These are phyloP conservation scores for Diphyllodes magnificus DNA, from an alignment of 2,113 vertebrate species.

Conservation along the genomic window DNA sequence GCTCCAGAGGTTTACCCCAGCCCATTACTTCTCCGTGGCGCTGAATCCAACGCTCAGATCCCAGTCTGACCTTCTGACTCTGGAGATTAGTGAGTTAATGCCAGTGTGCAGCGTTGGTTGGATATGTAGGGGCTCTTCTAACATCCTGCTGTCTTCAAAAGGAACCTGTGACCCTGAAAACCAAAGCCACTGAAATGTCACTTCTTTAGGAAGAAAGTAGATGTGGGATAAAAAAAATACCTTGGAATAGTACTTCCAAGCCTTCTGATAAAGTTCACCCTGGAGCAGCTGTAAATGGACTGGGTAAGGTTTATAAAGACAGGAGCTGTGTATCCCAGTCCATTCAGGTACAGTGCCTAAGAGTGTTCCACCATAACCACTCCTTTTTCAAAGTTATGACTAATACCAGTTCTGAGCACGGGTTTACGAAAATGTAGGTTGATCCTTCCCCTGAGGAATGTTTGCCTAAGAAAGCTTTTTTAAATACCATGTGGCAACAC, in stretches of 20 bases:
- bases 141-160: neutral
- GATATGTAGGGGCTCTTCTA: neutral
- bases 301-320: neutral
- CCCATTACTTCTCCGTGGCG: accelerated
- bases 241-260: neutral
- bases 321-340: neutral
- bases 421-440: neutral
- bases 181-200: neutral
- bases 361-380: neutral
- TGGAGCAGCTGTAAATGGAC: neutral
- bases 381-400: neutral
- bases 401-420: neutral
- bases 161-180: neutral
- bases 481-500: neutral
- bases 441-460: neutral
- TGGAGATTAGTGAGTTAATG: neutral
- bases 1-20: neutral
- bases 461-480: neutral
- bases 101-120: accelerated
- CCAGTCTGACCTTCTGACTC: neutral
- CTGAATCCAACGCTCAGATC: neutral
- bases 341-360: neutral
- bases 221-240: neutral
- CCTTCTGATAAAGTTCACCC: neutral
- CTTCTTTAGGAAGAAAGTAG: neutral